phyloP scores from a whole-genome alignment of 2,113 vertebrate species.

The Paedocypris sp. region DNA sequence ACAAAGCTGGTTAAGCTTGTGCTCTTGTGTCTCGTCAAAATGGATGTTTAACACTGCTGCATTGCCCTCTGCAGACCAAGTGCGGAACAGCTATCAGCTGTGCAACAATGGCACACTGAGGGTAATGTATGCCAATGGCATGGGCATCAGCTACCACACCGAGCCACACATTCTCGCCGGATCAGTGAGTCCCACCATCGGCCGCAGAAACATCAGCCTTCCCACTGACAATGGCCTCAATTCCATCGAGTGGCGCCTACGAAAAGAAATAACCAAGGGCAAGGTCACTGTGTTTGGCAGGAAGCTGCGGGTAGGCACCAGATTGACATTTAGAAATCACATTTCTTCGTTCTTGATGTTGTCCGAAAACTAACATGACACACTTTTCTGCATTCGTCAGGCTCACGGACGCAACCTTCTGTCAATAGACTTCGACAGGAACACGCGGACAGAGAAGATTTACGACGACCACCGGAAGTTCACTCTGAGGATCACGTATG shows the following conservation, averaged over 20 bases:
- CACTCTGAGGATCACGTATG: conserved; percentile 90
- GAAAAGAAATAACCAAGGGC: conserved; percentile 95
- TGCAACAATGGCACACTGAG: conserved; percentile 94
- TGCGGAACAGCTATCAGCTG: conserved; percentile 97
- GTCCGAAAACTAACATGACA: too few relatives aligned
- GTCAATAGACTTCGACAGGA: conserved; percentile 95
- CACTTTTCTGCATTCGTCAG: conserved; percentile 44
- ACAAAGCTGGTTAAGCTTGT: too few relatives aligned
- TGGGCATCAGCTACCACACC: conserved; percentile 97
- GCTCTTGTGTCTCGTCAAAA: neutral
- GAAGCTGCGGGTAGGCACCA: conserved; percentile 83
- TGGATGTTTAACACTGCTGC: neutral
- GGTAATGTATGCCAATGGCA: conserved; percentile 96
- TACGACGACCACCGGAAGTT: conserved; percentile 98
- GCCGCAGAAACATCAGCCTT: conserved; percentile 92
- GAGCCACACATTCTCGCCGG: conserved; percentile 95
- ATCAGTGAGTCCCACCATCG: conserved; percentile 91
- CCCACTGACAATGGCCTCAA: conserved; percentile 96
- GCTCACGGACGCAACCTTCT: conserved; percentile 91
- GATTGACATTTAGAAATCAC: neutral
- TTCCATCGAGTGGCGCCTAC: conserved; percentile 96
- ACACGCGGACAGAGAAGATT: conserved; percentile 96
- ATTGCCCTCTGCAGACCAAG: conserved; percentile 75
- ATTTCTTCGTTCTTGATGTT: too few relatives aligned
- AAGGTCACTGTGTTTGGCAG: conserved; percentile 95